Evolutionary conservation across 2,797 vertebrate species (phyloP).

Genomic region (Brachyrhaphis roseni): DNA sequence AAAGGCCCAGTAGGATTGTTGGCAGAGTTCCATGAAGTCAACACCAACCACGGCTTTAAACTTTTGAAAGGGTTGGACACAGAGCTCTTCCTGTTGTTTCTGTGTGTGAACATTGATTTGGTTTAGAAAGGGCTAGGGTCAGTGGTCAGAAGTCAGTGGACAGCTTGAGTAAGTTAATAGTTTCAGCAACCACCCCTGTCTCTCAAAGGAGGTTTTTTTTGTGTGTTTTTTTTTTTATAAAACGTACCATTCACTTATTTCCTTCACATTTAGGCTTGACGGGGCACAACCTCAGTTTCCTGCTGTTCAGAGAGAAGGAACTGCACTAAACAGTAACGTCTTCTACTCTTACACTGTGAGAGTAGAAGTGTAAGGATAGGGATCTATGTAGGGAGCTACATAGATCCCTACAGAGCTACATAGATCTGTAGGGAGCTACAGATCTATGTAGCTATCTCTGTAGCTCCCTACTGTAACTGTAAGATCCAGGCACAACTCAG

Average conservation of each 20-base stretch:
- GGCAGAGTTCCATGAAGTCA: background rate
- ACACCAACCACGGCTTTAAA: constrained; percentile 2
- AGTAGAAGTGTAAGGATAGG: no score
- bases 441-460: no score
- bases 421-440: no score
- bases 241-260: background rate
- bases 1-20: background rate
- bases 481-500: background rate
- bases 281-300: background rate
- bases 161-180: background rate
- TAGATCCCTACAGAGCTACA: no score
- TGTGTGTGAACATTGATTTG: background rate
- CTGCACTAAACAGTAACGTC: background rate
- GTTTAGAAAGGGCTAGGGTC: constrained; percentile 14
- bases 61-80: background rate
- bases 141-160: background rate
- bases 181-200: background rate
- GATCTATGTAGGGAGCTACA: no score
- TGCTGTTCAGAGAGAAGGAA: background rate
- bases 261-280: constrained; percentile 4
- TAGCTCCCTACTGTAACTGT: background rate
- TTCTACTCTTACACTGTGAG: background rate
- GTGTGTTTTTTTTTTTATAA: background rate
- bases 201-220: background rate
- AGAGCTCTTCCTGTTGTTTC: background rate